These are phyloP conservation scores for Bergia sp. DNA, from an alignment of 92 coral and sea anemone genomes.

Conservation along the genomic window DNA sequence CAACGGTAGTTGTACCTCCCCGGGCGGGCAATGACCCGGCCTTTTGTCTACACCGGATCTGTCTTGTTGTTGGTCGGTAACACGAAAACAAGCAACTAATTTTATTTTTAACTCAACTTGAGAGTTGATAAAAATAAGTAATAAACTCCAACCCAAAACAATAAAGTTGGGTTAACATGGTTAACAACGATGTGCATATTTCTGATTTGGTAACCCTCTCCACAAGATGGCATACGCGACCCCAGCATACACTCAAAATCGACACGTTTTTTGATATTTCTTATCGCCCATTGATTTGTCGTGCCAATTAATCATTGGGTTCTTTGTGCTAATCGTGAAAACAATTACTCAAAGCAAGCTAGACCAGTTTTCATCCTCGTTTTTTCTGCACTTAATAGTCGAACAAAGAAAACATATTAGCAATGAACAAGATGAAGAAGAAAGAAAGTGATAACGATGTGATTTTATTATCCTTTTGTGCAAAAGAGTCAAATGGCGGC, in stretches of 20 bases:
- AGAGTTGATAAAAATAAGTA: background rate
- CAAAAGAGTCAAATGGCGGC: background rate
- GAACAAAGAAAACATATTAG: background rate
- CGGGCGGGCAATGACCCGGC: background rate
- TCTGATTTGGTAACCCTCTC: too few relatives aligned
- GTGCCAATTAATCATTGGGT: background rate
- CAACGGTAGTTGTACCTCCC: background rate
- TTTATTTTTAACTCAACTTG: background rate
- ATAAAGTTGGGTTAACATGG: too few relatives aligned
- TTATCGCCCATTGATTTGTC: background rate
- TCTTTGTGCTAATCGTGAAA: background rate
- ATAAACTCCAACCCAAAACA: background rate
- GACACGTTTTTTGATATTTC: background rate
- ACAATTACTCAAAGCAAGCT: background rate
- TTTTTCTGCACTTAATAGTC: background rate
- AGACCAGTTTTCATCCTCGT: background rate
- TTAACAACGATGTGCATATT: too few relatives aligned
- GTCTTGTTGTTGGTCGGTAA: background rate
- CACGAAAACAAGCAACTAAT: background rate
- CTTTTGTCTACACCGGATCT: background rate
- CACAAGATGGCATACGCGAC: too few relatives aligned
- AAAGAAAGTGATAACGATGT: background rate
- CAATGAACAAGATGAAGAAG: background rate
- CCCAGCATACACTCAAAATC: background rate
- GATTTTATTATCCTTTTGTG: background rate